Base-by-base conservation (phyloP, 2,888 invertebrate species). In the Strigamia crassipes region DNA sequence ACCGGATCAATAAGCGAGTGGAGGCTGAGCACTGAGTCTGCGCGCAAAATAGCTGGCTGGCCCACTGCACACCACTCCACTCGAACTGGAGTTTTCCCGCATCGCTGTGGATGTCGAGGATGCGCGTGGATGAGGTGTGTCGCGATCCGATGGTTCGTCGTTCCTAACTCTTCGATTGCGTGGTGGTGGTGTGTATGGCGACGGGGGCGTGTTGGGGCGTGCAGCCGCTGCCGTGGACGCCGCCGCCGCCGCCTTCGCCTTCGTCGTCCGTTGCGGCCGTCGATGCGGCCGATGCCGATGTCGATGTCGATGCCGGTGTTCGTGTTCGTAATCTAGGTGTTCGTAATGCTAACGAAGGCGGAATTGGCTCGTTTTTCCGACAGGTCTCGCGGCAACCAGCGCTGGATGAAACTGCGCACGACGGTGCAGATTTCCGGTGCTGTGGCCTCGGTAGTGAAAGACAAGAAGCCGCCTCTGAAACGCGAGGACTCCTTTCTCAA, bases 341-440 rank as follows among this genome's bases (percentile, higher is more conserved):
- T 18, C 34, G 78, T 15, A 31, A 38, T 78, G n/a, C 78, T 78
- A 78, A 78, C 27, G 27, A 13, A 15, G 78, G 13, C 78, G 13
- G 34, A 78, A 10, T 78, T 31, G 13, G 21, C 61, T 23, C 41
- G 27, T 15, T 31, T 3, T 51, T 27, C 61, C 12, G 6, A 51
- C 80, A 73, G 81, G 38, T 73, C 81, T 15, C 81, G 82, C 61
- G 87, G 96, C 87, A 96, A 96, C 89, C 95, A 96, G 88, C 92
- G 96, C 90, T 98, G 98, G 95, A 94, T 96, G 93, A 96, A 97
- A 89, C 91, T 98, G 84, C 91, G 97, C 85, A 96, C 96, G 82
- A 97, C 97, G 79, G 96, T 96, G 86, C 96, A 96, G 89, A 91
- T 96, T 86, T 95, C 95, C 85, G 94, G 95, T 83, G 96, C 96